phyloP scores from a whole-genome alignment of 2,888 invertebrate species.

The Dysmachus trigonus region DNA sequence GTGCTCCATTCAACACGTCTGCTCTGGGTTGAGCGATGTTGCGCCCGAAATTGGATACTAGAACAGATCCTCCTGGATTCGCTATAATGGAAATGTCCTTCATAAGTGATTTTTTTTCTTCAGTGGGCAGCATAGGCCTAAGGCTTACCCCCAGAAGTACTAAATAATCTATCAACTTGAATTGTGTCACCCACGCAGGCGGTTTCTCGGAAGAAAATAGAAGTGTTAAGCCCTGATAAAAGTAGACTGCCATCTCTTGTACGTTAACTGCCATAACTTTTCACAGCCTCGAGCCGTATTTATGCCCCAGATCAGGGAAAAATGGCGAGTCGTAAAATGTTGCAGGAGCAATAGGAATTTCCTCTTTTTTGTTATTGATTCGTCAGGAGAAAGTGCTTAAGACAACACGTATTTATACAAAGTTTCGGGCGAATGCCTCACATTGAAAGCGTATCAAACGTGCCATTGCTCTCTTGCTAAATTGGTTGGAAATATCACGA shows the following conservation, averaged over 20 bases:
- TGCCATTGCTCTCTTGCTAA: background rate
- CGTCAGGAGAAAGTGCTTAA: background rate
- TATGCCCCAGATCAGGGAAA: background rate
- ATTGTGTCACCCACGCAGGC: background rate
- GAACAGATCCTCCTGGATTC: background rate
- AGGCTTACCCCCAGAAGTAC: background rate
- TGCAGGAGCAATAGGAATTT: background rate
- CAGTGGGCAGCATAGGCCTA: background rate
- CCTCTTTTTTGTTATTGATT: background rate
- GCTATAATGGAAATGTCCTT: background rate
- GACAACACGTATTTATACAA: background rate
- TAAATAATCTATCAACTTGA: background rate
- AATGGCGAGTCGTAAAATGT: background rate
- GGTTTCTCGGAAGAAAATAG: background rate
- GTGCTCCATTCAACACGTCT: background rate
- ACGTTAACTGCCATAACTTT: background rate
- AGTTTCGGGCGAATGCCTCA: background rate
- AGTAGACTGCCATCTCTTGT: background rate
- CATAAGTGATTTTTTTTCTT: background rate
- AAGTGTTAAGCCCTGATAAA: background rate
- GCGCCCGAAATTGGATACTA: background rate
- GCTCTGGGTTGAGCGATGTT: background rate
- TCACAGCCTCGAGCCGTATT: background rate
- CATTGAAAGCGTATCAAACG: background rate
- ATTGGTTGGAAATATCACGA: background rate